Percentiles rank a stretch among this genome's conserved stretches.
Evolutionary conservation across 2,113 vertebrate genomes (phyloP).

Genomic region (Callorhinus ursinus): DNA sequence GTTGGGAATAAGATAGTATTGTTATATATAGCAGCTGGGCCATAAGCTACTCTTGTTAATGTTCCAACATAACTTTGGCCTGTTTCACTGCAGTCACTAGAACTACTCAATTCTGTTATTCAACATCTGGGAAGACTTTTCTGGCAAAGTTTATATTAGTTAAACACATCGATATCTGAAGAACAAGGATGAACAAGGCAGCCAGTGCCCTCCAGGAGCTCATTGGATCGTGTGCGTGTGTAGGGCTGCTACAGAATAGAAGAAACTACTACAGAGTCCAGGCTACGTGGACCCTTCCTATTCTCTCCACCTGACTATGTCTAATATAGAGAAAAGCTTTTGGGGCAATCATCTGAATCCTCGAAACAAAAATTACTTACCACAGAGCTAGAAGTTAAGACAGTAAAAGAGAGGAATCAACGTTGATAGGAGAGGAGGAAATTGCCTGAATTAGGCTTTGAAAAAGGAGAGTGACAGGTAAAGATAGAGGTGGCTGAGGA

Average conservation of each 20-base stretch:
- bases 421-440: background rate
- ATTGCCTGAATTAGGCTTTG: background rate
- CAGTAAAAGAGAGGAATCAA: background rate
- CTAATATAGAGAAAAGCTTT: background rate
- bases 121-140: background rate
- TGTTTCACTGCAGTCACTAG: background rate
- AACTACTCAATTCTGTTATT: background rate
- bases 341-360: background rate
- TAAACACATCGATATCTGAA: background rate
- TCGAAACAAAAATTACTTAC: background rate
- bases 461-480: background rate
- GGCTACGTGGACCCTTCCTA: background rate
- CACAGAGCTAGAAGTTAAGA: background rate
- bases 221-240: fast-evolving
- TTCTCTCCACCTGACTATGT: background rate
- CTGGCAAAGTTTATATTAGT: slow-evolving; percentile 13
- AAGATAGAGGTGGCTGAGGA: background rate
- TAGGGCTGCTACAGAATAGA: background rate
- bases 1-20: slow-evolving; percentile 53
- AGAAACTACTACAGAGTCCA: background rate
- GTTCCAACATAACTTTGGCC: background rate
- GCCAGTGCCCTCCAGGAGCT: background rate
- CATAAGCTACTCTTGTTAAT: background rate
- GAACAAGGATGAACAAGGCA: background rate
- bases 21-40: background rate